These are phyloP conservation scores for Phoxinus dragarum DNA, from an alignment of 2,797 vertebrate species.

Conservation along the genomic window DNA sequence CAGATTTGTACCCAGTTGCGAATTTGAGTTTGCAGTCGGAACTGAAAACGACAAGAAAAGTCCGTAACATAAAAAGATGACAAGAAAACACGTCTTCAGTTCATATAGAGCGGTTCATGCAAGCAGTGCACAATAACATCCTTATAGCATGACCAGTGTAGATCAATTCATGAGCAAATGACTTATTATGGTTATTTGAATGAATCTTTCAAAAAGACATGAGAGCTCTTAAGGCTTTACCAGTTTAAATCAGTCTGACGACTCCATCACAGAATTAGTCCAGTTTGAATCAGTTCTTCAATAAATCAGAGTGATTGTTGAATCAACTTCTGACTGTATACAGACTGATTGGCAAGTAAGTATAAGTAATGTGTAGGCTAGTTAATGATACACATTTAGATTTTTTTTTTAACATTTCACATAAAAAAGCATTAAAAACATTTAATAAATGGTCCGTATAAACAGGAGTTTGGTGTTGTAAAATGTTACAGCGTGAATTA, in stretches of 20 bases:
- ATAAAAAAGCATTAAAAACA: background rate
- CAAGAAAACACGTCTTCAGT: background rate
- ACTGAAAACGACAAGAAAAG: background rate
- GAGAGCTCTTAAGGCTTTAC: background rate
- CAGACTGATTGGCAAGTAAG: background rate
- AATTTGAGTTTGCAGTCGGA: background rate
- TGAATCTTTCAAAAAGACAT: background rate
- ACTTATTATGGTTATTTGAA: background rate
- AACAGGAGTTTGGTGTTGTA: background rate
- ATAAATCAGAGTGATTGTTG: background rate
- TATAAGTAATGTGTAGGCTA: background rate
- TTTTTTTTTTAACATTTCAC: background rate
- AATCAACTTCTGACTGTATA: background rate
- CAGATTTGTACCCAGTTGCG: background rate
- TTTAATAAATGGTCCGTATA: background rate
- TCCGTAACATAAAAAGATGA: background rate
- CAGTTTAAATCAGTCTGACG: background rate
- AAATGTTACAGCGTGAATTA: background rate
- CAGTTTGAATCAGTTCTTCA: background rate
- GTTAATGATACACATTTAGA: background rate
- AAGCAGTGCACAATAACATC: background rate
- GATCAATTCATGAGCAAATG: background rate
- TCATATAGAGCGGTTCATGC: background rate
- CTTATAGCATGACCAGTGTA: background rate
- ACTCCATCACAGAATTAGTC: background rate